phyloP scores from a whole-genome alignment of 92 coral and sea anemone genomes.

The Palythoa grandiflora region DNA sequence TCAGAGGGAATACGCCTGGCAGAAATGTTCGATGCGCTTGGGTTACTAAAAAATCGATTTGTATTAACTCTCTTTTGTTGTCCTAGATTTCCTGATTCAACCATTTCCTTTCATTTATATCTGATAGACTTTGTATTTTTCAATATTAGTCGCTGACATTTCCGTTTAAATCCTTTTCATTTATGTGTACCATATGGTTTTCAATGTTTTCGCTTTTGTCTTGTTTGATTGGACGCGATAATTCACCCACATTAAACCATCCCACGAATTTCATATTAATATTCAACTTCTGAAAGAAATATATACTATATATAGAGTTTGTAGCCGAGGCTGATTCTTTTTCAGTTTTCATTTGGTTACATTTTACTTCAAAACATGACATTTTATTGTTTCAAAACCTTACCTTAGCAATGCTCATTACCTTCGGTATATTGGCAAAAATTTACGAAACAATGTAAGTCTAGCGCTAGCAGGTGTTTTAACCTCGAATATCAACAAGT shows the following conservation, averaged over 20 bases:
- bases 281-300: not conserved
- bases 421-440: not conserved
- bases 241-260: not conserved
- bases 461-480: not conserved
- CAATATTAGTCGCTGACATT: conserved; percentile 10
- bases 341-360: not conserved
- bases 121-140: not conserved
- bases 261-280: not conserved
- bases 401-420: not conserved
- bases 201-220: not conserved
- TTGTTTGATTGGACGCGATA: conserved; percentile 7
- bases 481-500: not conserved
- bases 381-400: not conserved
- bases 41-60: not conserved
- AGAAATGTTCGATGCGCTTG: not conserved
- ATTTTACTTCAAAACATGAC: not conserved
- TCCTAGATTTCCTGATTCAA: not conserved
- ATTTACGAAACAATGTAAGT: not conserved
- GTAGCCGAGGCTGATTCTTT: not conserved
- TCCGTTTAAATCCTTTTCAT: conserved; percentile 18
- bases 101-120: not conserved
- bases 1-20: not conserved
- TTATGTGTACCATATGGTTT: conserved; percentile 18
- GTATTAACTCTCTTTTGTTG: not conserved
- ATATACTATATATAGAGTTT: not conserved